Percentiles rank a stretch among this genome's conserved stretches.
These are phyloP conservation scores for Syngnathus acus DNA, from an alignment of 2,797 vertebrate species.

Conservation along the genomic window DNA sequence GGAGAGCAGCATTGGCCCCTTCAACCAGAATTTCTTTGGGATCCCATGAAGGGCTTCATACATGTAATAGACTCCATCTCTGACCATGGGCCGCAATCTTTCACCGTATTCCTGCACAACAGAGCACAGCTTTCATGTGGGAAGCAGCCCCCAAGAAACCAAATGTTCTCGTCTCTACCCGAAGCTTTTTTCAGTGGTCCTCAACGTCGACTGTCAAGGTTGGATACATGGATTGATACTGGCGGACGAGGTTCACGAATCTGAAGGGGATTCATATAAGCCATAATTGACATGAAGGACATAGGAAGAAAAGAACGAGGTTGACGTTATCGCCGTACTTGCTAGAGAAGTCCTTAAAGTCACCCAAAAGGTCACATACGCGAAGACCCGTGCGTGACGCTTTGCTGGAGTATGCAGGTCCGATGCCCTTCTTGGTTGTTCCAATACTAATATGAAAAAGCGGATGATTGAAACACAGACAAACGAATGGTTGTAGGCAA, in stretches of 20 bases:
- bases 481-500: neutral
- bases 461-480: neutral
- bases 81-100: conserved; percentile 92
- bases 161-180: conserved; percentile 63
- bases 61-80: conserved; percentile 96
- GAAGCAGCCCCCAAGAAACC: neutral
- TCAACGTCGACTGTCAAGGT: conserved; percentile 82
- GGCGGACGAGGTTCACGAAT: conserved; percentile 89
- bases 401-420: conserved; percentile 95
- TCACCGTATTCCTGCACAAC: conserved; percentile 81
- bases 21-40: conserved; percentile 94
- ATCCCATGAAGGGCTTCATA: conserved; percentile 91
- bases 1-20: conserved; percentile 94
- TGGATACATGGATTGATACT: conserved; percentile 95
- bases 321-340: conserved; percentile 61
- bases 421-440: conserved; percentile 97
- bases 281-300: neutral
- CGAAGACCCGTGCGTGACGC: conserved; percentile 91
- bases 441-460: conserved; percentile 76
- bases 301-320: neutral
- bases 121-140: neutral
- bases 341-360: conserved; percentile 89
- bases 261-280: conserved; percentile 55
- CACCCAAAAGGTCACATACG: conserved; percentile 90
- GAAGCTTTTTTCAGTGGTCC: conserved; percentile 88